phyloP scores from a whole-genome alignment of 2,888 invertebrate genomes.

The Poecilus cupreus region DNA sequence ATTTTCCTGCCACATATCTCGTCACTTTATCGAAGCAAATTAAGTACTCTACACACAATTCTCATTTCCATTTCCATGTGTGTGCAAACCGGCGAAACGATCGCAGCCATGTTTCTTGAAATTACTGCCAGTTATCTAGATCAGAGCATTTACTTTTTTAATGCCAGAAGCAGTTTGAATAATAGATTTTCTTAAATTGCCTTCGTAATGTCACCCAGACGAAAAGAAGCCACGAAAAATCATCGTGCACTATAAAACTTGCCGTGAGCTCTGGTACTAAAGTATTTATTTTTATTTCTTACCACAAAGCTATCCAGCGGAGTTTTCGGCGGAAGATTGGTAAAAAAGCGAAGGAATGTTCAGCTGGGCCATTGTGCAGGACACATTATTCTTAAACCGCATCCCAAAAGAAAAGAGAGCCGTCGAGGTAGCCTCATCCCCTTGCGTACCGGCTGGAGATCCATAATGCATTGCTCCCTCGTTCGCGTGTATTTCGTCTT shows the following conservation, averaged over 20 bases:
- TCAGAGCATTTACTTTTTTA: conserved; percentile 41
- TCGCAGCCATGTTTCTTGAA: background rate
- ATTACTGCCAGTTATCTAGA: conserved; percentile 35
- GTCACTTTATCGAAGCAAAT: conserved; percentile 39
- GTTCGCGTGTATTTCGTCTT: conserved; percentile 45
- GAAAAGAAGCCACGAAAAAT: conserved; percentile 51
- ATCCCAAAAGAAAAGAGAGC: conserved; percentile 49
- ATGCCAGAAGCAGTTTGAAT: conserved; percentile 36
- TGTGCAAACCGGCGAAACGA: conserved; percentile 4
- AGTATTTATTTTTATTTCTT: conserved; percentile 57
- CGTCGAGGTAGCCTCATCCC: background rate
- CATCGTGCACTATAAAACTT: conserved; percentile 56
- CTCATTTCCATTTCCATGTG: conserved; percentile 29
- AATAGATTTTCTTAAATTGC: conserved; percentile 54
- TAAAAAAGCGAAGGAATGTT: background rate
- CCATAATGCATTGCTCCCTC: conserved; percentile 55
- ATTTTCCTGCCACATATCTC: conserved; percentile 20
- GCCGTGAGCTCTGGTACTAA: conserved; percentile 51
- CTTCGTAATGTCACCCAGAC: conserved; percentile 42
- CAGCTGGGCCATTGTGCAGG: conserved; percentile 27
- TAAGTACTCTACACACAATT: conserved; percentile 28
- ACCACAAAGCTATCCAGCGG: conserved; percentile 20
- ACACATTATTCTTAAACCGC: conserved; percentile 59
- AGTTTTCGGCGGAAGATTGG: background rate
- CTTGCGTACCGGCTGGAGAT: conserved; percentile 31